Evolutionary conservation across 2,888 invertebrate species (phyloP).

Genomic region (Brenthis ino): DNA sequence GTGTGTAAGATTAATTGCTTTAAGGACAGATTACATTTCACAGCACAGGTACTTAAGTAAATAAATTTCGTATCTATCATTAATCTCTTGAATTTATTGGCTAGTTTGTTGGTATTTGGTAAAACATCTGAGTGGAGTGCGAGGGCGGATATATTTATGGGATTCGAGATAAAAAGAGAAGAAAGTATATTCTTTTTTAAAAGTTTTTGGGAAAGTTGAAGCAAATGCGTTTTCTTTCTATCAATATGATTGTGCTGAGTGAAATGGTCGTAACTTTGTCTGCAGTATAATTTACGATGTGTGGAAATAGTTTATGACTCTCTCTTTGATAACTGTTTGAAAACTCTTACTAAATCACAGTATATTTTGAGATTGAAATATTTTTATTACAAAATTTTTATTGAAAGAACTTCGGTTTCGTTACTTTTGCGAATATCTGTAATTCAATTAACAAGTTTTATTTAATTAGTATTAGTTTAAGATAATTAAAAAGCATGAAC

Average conservation of each 20-base stretch:
- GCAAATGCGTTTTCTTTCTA: constrained; percentile 40
- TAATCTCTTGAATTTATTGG: constrained; percentile 76
- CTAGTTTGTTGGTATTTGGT: constrained; percentile 56
- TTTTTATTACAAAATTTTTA: constrained; percentile 1
- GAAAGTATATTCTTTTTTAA: constrained; percentile 58
- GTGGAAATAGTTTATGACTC: constrained; percentile 25
- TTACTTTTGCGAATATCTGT: neutral
- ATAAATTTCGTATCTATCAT: constrained; percentile 74
- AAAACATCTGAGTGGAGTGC: constrained; percentile 60
- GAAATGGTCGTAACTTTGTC: constrained; percentile 60
- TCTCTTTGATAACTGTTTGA: constrained; percentile 21
- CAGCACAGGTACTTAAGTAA: constrained; percentile 69
- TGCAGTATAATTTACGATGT: constrained; percentile 41
- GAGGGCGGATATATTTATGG: constrained; percentile 75
- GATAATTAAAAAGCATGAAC: too few species aligned
- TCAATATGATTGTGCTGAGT: constrained; percentile 53
- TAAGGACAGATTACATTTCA: constrained; percentile 72
- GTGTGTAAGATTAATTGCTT: constrained; percentile 65
- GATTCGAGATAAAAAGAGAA: constrained; percentile 64
- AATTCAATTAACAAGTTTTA: too few species aligned
- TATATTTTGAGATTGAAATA: neutral
- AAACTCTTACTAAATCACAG: constrained; percentile 10
- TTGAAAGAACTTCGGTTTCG: neutral
- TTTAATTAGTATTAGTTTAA: too few species aligned
- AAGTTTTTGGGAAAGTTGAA: constrained; percentile 60